These are phyloP conservation scores for Catajapyx aquilonaris DNA, from an alignment of 1,140 invertebrate genomes.

Conservation along the genomic window DNA sequence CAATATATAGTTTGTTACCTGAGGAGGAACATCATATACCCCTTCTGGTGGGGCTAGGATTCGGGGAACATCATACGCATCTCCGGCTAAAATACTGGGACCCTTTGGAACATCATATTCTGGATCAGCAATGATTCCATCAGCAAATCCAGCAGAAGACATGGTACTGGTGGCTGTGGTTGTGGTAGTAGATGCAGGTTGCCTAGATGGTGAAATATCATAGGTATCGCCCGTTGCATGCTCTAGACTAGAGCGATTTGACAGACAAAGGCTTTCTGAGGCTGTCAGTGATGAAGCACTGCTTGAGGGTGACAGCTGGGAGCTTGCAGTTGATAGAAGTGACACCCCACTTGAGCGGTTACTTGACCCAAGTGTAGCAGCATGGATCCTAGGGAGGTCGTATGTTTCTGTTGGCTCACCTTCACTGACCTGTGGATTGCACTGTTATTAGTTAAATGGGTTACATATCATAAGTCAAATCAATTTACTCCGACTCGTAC, in stretches of 20 bases:
- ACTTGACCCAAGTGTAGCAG: too few relatives aligned
- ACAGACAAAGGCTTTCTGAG: slow-evolving; percentile 16
- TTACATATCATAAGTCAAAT: too few relatives aligned
- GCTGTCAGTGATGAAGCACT: slow-evolving; percentile 10
- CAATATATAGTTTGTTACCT: too few relatives aligned
- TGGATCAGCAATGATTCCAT: too few relatives aligned
- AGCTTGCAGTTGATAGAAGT: slow-evolving; percentile 18
- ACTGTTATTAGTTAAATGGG: too few relatives aligned
- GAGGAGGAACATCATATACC: slow-evolving; percentile 8
- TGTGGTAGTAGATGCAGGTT: slow-evolving; percentile 10
- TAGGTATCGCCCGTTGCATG: slow-evolving; percentile 19
- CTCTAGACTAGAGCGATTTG: slow-evolving; percentile 21
- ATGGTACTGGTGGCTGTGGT: too few relatives aligned
- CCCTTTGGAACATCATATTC: too few relatives aligned
- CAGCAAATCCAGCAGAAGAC: too few relatives aligned
- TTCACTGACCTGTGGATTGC: too few relatives aligned
- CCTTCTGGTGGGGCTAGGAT: slow-evolving; percentile 4
- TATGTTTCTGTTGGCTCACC: too few relatives aligned
- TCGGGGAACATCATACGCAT: slow-evolving; percentile 12
- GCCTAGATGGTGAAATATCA: slow-evolving; percentile 14
- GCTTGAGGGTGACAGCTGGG: slow-evolving; percentile 16
- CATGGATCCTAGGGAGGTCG: too few relatives aligned
- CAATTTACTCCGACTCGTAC: too few relatives aligned
- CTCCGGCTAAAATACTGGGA: slow-evolving; percentile 3
- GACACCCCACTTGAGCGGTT: slow-evolving; percentile 19